phyloP scores from a whole-genome alignment of 1,140 invertebrate genomes.

The Leptinotarsa texana region DNA sequence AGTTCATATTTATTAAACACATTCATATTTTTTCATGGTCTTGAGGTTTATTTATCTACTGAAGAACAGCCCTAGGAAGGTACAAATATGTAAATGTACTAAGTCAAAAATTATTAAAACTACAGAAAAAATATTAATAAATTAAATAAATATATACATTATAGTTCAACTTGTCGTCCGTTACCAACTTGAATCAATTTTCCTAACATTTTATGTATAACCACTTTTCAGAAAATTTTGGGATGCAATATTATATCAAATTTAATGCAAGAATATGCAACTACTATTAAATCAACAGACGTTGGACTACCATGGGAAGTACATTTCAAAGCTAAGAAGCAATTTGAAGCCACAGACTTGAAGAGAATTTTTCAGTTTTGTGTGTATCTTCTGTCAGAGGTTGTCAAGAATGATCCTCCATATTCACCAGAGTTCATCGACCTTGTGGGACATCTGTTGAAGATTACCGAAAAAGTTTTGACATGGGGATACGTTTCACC shows the following conservation, averaged over 20 bases:
- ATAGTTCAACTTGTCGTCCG: no score
- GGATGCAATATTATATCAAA: conserved; percentile 81
- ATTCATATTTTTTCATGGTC: no score
- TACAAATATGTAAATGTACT: no score
- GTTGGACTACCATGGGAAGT: conserved; percentile 84
- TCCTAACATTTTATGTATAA: no score
- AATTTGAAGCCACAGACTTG: conserved; percentile 80
- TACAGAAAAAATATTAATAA: no score
- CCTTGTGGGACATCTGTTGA: conserved; percentile 48
- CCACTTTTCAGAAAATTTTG: conserved; percentile 63
- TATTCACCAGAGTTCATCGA: conserved; percentile 43
- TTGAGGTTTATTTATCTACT: no score
- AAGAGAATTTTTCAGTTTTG: conserved; percentile 72
- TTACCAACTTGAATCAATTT: no score
- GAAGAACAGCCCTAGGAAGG: no score
- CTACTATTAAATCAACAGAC: conserved; percentile 81
- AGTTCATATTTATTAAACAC: no score
- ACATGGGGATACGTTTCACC: conserved; percentile 52
- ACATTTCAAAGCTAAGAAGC: conserved; percentile 81
- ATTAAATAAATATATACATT: no score
- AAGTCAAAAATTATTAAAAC: no score
- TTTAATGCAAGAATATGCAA: conserved; percentile 86
- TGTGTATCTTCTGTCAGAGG: conserved; percentile 49
- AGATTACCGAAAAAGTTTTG: conserved; percentile 49
- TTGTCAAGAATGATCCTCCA: conserved; percentile 51